A percentile compares a stretch with the other conserved stretches of the same genome.
These are phyloP conservation scores for Percina caprodes DNA, from an alignment of 2,113 vertebrate genomes.

Conservation along the genomic window DNA sequence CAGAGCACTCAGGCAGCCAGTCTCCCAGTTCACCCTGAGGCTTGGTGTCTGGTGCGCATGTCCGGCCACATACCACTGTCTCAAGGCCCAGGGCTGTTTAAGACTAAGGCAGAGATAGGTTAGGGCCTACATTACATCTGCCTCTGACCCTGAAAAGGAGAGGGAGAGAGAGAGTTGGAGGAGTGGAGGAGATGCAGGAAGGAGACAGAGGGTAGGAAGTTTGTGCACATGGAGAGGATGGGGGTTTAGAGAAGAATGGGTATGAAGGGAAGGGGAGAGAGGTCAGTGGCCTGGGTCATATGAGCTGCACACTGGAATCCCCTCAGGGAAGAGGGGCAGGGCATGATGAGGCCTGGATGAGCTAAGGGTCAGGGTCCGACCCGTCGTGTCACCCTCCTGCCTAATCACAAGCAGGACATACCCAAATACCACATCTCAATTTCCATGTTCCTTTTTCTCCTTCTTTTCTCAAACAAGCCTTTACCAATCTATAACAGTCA, in stretches of 20 bases:
- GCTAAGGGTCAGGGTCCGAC: constrained; percentile 54
- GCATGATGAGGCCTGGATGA: constrained; percentile 52
- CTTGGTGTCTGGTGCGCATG: constrained; percentile 60
- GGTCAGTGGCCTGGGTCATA: constrained; percentile 73
- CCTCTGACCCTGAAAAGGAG: constrained; percentile 53
- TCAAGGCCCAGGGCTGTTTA: constrained; percentile 49
- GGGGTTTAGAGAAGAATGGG: constrained; percentile 56
- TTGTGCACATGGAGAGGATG: constrained; percentile 29
- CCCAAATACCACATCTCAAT: constrained; percentile 30
- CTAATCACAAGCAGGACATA: constrained; percentile 17
- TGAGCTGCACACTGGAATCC: constrained; percentile 70
- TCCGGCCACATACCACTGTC: constrained; percentile 62
- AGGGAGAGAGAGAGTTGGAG: background rate
- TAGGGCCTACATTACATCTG: constrained; percentile 56
- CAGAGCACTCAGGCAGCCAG: constrained; percentile 44
- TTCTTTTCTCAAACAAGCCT: background rate
- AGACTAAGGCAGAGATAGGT: constrained; percentile 51
- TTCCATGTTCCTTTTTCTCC: background rate
- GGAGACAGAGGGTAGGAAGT: constrained; percentile 29
- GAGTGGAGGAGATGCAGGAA: constrained; percentile 39
- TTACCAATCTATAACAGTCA: constrained; percentile 15
- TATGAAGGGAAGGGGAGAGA: constrained; percentile 45
- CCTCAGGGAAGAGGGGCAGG: constrained; percentile 60
- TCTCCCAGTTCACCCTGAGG: constrained; percentile 61
- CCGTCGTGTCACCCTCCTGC: constrained; percentile 15